Conservation (phyloP, 2,797 vertebrate species). For the Smutsia temminckii region DNA sequence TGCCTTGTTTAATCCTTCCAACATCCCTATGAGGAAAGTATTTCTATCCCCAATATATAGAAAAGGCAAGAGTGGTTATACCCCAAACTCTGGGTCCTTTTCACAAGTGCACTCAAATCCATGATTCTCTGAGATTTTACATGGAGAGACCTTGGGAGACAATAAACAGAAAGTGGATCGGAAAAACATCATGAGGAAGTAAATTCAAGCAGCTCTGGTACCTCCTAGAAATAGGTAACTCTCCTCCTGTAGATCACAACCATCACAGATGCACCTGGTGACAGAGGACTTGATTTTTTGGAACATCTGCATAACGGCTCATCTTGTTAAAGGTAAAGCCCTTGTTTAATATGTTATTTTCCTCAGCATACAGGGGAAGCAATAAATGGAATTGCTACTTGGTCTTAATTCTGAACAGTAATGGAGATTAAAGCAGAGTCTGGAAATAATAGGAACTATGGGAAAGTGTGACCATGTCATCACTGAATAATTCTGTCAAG, state of each 20-base stretch:
- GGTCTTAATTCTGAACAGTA: conserved; percentile 9
- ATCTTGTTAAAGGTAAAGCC: background rate
- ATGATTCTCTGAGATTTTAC: background rate
- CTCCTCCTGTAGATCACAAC: background rate
- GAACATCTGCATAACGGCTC: background rate
- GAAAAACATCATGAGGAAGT: background rate
- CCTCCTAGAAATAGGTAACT: background rate
- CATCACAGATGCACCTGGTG: background rate
- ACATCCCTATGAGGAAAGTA: background rate
- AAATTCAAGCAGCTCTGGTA: background rate
- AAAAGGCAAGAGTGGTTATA: background rate
- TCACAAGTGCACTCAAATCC: background rate
- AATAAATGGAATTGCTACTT: background rate
- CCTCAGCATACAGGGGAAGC: background rate
- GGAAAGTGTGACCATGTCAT: background rate
- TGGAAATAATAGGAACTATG: background rate
- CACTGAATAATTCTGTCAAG: background rate
- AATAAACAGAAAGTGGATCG: background rate
- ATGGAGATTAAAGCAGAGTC: background rate
- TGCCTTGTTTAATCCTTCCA: background rate
- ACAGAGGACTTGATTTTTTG: background rate
- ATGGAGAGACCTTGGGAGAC: background rate
- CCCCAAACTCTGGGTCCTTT: background rate
- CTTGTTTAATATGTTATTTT: background rate
- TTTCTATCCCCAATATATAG: background rate